Base-by-base conservation (phyloP, 2,113 vertebrate species). In the Petroica traversi region DNA sequence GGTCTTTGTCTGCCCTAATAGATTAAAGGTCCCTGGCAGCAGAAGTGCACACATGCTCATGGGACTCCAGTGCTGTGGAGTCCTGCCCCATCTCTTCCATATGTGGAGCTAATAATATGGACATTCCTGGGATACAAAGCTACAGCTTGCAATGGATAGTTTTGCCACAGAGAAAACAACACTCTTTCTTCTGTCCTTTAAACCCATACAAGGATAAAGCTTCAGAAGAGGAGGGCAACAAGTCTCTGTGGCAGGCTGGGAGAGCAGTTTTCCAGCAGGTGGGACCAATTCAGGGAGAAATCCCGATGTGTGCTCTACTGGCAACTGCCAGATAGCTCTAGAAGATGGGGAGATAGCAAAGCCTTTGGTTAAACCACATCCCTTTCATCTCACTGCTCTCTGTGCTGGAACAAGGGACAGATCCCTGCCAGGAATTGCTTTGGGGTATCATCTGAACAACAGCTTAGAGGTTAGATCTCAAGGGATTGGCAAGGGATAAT, bases 41-140 rank as follows among this genome's bases (percentile, higher is more conserved):
- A 58, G 12, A 33, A 71, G 22, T 18, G 16, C 54, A 45, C 34
- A 66, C 6, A 16, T 0, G 0, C 14, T 28, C 0, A 0, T 17
- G 8, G 45, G 16, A 33, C 11, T 63, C 40, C 12, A 4, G 12
- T 49, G 29, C 38, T 61, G 34, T 41, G 43, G 19, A 69, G 16
- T 51, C 24, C 40, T 89, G 43, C 9, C 14, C 33, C 43, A 54
- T 18, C 38, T 81, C 26, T 51, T 77, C 63, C 16, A 9, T 11
- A 34, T 14, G 14, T 80, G 23, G 10, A 69, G 6, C 23, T 12
- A 79, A 31, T 11, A 38, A 9, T 9, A 43, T 7, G 7, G n/a
- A 26, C 9, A 19, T 55, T 71, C 23, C 19, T 36, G 8, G 17
- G 15, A 45, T 2, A 46, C 34, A 82, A 72, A 83, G 23, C 38